Evolutionary conservation across 1,140 invertebrate species (phyloP), one percentile per base, ranked within the genome.

Genomic region (Chlorops oryzae): DNA sequence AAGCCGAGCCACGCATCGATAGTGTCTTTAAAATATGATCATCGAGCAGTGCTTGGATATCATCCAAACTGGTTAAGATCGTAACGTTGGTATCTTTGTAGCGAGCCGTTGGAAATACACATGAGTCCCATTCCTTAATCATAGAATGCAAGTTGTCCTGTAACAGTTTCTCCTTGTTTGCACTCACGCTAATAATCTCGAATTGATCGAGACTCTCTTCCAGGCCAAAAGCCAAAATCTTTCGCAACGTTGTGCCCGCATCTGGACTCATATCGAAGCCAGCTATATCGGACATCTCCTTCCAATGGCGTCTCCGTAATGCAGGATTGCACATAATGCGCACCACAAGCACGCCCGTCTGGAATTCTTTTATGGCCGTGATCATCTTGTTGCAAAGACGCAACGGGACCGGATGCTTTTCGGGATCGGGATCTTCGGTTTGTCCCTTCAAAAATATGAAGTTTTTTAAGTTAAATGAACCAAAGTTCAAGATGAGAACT

Each of bases 11-110:
- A 57, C 89, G 79, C 87, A 95, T 94, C 1, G 85, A 83, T 60
- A 93, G 80, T 10, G 90, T 89, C 72, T 91, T 91, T 2, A 93
- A 79, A 42, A 93, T 86, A 60, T 95, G 91, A 65, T 94, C 90
- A 70, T 95, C 91, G 10, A 95, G 74, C 25, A 93, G 59, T 18
- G 85, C 79, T 74, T 92, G 87, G 59, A 94, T 85, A 59, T 94
- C 90, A 71, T 94, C 90, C 24, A 93, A 72, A 25, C 82, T 82
- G 9, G 83, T 84, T 13, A 95, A 74, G 65, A 94, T 91, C 50
- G 75, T 74, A 3, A 89, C 84, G 1, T 83, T 85, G 6, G 86
- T 86, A 59, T 93, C 87, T 68, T 91, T 86, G 65, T 88, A 92
- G 1, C 77, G 73, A 54, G 76, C 80, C 0, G 80, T 84, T 54